phyloP scores from a whole-genome alignment of 2,888 invertebrate genomes.

The Glaucopsyche alexis region DNA sequence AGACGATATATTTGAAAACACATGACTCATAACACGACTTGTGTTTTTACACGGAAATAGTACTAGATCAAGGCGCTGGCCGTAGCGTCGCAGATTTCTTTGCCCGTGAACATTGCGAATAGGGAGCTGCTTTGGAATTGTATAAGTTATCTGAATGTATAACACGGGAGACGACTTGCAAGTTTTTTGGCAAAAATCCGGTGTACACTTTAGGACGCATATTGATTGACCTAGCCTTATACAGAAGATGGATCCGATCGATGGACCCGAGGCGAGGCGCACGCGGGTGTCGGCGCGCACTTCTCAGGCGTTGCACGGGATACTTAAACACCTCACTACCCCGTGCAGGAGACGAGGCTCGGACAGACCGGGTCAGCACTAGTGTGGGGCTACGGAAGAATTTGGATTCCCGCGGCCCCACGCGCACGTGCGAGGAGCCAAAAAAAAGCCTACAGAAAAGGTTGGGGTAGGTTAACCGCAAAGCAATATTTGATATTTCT shows the following conservation, averaged over 20 bases:
- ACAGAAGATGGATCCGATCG: too few species aligned
- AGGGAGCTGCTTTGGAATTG: not conserved
- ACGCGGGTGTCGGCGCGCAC: too few species aligned
- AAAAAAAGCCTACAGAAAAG: not conserved
- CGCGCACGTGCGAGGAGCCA: too few species aligned
- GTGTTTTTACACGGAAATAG: constrained; percentile 23
- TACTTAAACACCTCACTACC: too few species aligned
- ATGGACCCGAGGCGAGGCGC: too few species aligned
- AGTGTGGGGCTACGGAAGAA: too few species aligned
- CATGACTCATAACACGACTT: constrained; percentile 21
- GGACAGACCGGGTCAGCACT: too few species aligned
- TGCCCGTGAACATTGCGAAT: not conserved
- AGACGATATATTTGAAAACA: constrained; percentile 23
- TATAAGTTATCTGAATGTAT: not conserved
- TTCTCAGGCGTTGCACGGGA: too few species aligned
- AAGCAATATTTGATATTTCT: not conserved
- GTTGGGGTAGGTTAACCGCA: not conserved
- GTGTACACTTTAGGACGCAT: not conserved
- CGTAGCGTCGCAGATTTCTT: not conserved
- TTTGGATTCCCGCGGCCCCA: too few species aligned
- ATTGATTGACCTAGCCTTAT: constrained; percentile 11
- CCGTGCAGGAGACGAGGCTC: too few species aligned
- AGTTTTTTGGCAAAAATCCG: constrained; percentile 6
- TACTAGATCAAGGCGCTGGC: not conserved
- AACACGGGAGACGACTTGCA: not conserved